Evolutionary conservation across 2,797 vertebrate species (phyloP), one percentile per base, ranked within the genome.

Genomic region (Myripristis jacobus): DNA sequence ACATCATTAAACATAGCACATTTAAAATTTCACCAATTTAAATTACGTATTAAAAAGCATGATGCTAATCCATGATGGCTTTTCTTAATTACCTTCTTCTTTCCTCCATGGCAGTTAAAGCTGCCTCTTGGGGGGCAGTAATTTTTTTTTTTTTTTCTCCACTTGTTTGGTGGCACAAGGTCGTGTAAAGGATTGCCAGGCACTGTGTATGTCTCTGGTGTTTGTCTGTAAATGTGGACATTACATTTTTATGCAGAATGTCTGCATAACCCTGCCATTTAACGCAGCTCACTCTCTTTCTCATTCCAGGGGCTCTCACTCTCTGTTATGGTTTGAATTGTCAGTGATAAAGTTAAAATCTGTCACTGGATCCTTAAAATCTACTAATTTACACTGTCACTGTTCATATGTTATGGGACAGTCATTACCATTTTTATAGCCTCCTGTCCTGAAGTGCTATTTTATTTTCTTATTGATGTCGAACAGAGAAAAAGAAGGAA

Each of bases 381-480:
- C 18, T 13, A 1, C 18, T 56, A 38, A 75, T 81, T 62, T 38
- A 59, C n/a, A 59, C 58, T n/a, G 48, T 48, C 9, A 12, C 46
- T 79, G 62, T 55, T 85, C 61, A 61, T 71, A 31, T 54, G 34
- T 70, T 22, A 62, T 8, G 46, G 36, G 56, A 11, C 57, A 53
- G 54, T 66, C 16, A 24, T 54, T 57, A 25, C 34, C 4, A 57
- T 75, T 62, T 77, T 82, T 74, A 73, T 53, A 52, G 50, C 56
- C 59, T 27, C 12, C 68, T 61, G 47, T 76, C 57, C 60, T 36
- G 18, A 76, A 77, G 31, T 21, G 15, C 46, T 36, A 47, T 52
- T 79, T 73, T 29, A 73, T 79, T 77, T 59, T 54, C 74, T 67
- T 61, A 75, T 69, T 11, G 0, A 57, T 50, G 47, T 69, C 44